A percentile compares a stretch with the other conserved stretches of the same genome.
Evolutionary conservation across 2,113 vertebrate species (phyloP).

Genomic region (Muscicapa adusta): DNA sequence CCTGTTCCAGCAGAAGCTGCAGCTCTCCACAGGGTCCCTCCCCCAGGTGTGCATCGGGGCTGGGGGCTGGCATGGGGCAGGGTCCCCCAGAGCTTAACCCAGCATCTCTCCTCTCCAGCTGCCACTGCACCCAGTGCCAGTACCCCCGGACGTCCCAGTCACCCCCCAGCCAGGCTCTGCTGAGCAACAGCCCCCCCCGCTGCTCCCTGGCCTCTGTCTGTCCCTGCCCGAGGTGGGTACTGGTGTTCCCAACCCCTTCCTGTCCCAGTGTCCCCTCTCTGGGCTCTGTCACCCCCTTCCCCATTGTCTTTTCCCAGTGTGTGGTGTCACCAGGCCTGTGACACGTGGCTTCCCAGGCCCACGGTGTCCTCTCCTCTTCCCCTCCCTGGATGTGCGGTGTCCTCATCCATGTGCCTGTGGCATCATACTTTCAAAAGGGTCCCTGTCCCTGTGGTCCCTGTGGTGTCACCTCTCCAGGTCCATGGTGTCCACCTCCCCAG

Average conservation of each 20-base stretch:
- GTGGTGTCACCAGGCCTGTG: neutral
- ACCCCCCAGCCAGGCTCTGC: slow-evolving; percentile 14
- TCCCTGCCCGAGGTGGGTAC: slow-evolving; percentile 69
- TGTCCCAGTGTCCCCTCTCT: fast-evolving
- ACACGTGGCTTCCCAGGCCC: fast-evolving
- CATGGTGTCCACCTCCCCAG: neutral
- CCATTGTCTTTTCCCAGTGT: neutral
- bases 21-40: slow-evolving; percentile 79
- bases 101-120: neutral
- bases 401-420: neutral
- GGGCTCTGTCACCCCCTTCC: neutral
- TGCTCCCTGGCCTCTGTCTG: slow-evolving; percentile 41
- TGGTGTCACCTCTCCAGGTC: neutral
- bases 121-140: slow-evolving; percentile 6
- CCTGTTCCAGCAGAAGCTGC: slow-evolving; percentile 92
- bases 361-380: neutral
- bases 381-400: neutral
- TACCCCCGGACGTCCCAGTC: neutral
- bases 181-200: neutral
- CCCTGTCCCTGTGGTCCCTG: neutral
- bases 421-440: fast-evolving
- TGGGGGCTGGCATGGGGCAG: neutral
- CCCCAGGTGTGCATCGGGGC: slow-evolving; percentile 74
- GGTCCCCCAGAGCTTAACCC: neutral
- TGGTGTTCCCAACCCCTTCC: fast-evolving